Evolutionary conservation across 2,888 invertebrate genomes (phyloP), one percentile per base, ranked within the genome.

Genomic region (Bembecia ichneumoniformis): DNA sequence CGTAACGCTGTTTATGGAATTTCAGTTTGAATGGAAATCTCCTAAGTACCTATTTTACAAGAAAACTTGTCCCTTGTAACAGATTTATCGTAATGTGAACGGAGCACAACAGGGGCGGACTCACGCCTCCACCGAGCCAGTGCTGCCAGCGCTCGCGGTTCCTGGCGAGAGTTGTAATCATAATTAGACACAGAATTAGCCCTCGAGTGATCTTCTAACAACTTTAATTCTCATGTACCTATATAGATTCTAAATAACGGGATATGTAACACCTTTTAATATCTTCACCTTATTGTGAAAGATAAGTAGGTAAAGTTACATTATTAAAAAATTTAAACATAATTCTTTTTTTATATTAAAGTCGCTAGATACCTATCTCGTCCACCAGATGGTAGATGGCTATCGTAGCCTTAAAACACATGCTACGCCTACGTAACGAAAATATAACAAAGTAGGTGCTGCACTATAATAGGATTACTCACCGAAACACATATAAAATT

Each of bases 161-260:
- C 65, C 66, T 69, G 68, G 62, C 61, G 58, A 44, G 63, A 69
- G 69, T 64, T 66, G 68, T 69, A 74, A 77, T 74, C 65, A 70
- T 77, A 78, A 82, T 81, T 81, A 78, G 71, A 58, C 60, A 55
- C 58, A 62, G 65, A 73, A 77, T 77, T 74, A 76, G 71, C 72
- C 74, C 71, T 67, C 66, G 56, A 71, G 74, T 71, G 66, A 65
- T 71, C 63, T 58, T 52, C 48, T 28, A 60, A 55, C 62, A 57
- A 62, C 60, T 62, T 65, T 64, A 69, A 69, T 69, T 66, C 62
- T 60, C 28, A 2, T 28, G 9, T 28, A 28, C 28, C 28, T 28
- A 28, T 28, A 28, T 28, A 28, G 9, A 58, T 58, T 65, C 70
- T 68, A 66, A 68, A 71, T 49, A 56, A 60, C 60, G 61, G 60